phyloP scores from a whole-genome alignment of 2,888 invertebrate species.

The Drosophila limbata region DNA sequence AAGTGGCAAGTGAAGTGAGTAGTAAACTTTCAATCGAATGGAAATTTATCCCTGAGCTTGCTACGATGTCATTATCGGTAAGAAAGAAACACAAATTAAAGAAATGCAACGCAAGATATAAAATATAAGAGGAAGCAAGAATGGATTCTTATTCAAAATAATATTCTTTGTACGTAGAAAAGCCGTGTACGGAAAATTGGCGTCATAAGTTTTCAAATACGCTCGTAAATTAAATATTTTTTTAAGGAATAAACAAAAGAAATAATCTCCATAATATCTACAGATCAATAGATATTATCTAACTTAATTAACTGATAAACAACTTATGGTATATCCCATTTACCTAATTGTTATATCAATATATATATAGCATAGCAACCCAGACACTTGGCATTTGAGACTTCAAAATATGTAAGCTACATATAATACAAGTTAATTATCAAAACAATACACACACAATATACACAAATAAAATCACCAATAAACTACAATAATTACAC shows the following conservation, averaged over 20 bases:
- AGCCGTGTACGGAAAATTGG: too few relatives aligned
- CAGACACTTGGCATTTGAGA: background rate
- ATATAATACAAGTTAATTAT: background rate
- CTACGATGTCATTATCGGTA: background rate
- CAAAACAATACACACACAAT: background rate
- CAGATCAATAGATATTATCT: too few relatives aligned
- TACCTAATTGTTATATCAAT: too few relatives aligned
- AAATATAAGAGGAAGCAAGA: too few relatives aligned
- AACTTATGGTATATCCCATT: too few relatives aligned
- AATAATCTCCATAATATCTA: too few relatives aligned
- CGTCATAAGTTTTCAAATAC: too few relatives aligned
- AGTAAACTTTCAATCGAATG: background rate
- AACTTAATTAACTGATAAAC: too few relatives aligned
- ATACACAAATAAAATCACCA: background rate
- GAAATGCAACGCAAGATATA: background rate
- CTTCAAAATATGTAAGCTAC: background rate
- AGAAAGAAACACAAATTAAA: background rate
- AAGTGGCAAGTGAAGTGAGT: background rate
- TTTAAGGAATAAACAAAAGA: too few relatives aligned
- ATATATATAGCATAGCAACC: slow-evolving; percentile 1
- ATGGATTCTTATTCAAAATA: too few relatives aligned
- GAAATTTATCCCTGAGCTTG: background rate
- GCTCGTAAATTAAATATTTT: too few relatives aligned
- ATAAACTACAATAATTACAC: background rate
- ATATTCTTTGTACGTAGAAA: too few relatives aligned